A percentile compares a stretch with the other conserved stretches of the same genome.
Evolutionary conservation across 2,888 invertebrate genomes (phyloP).

Genomic region (Pyrrhia umbra): DNA sequence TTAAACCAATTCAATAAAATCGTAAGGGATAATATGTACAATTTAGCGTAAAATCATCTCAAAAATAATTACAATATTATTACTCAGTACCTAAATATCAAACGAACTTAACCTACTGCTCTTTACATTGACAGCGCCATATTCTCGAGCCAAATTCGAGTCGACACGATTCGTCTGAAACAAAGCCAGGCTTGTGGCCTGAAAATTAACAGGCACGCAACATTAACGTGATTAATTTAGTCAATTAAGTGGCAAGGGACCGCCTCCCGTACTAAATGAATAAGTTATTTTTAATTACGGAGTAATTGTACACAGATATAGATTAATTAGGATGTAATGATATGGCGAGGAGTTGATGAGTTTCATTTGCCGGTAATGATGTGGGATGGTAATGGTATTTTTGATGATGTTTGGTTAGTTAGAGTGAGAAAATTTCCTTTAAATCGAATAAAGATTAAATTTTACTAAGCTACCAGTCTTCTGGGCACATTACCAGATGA

Average conservation of each 20-base stretch:
- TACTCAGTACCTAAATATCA: not conserved
- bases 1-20: too few relatives aligned
- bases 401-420: too few relatives aligned
- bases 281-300: constrained; percentile 89
- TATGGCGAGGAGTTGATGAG: constrained; percentile 64
- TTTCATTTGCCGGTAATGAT: constrained; percentile 64
- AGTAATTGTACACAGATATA: constrained; percentile 77
- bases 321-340: constrained; percentile 72
- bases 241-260: constrained; percentile 81
- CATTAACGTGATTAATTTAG: constrained; percentile 88
- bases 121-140: not conserved
- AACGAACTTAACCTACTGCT: constrained; percentile 39
- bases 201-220: constrained; percentile 85
- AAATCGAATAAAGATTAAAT: too few relatives aligned
- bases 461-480: too few relatives aligned
- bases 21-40: too few relatives aligned
- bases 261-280: constrained; percentile 82
- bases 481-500: too few relatives aligned
- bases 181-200: constrained; percentile 83
- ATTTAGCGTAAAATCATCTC: too few relatives aligned
- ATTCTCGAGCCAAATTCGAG: constrained; percentile 49
- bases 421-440: too few relatives aligned
- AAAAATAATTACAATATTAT: not conserved
- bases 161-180: constrained; percentile 72
- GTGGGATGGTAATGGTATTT: constrained; percentile 48